phyloP scores from a whole-genome alignment of 2,113 vertebrate species.

The Sylvicapra grimmia region DNA sequence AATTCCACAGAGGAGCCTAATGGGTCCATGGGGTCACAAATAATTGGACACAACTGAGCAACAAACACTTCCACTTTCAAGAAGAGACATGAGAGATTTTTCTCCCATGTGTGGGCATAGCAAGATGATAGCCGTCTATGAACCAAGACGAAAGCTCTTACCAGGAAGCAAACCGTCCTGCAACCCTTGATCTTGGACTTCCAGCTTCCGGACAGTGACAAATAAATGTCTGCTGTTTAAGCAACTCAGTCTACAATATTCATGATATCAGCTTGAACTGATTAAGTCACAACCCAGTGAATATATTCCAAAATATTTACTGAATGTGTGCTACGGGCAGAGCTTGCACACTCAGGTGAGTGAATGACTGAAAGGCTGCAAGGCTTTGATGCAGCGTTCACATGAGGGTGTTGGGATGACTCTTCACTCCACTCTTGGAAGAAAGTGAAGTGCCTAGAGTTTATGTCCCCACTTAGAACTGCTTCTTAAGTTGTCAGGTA shows the following conservation, averaged over 20 bases:
- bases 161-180: neutral
- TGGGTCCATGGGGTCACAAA: neutral
- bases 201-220: neutral
- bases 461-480: neutral
- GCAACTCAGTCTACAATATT: neutral
- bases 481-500: neutral
- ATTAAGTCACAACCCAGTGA: neutral
- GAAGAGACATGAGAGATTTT: neutral
- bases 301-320: neutral
- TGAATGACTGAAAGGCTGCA: neutral
- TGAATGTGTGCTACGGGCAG: neutral
- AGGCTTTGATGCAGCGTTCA: neutral
- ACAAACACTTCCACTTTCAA: neutral
- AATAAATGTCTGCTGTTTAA: neutral
- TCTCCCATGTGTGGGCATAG: neutral
- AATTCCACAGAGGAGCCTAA: neutral
- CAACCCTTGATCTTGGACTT: neutral
- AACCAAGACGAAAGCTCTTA: neutral
- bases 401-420: neutral
- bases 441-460: neutral
- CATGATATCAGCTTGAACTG: neutral
- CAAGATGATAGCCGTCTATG: neutral
- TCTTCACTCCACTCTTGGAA: neutral
- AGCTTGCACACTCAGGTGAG: neutral
- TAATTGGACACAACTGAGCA: neutral